Evolutionary conservation across 1,140 invertebrate genomes (phyloP).

Genomic region (Tetranychus cinnabarinus): DNA sequence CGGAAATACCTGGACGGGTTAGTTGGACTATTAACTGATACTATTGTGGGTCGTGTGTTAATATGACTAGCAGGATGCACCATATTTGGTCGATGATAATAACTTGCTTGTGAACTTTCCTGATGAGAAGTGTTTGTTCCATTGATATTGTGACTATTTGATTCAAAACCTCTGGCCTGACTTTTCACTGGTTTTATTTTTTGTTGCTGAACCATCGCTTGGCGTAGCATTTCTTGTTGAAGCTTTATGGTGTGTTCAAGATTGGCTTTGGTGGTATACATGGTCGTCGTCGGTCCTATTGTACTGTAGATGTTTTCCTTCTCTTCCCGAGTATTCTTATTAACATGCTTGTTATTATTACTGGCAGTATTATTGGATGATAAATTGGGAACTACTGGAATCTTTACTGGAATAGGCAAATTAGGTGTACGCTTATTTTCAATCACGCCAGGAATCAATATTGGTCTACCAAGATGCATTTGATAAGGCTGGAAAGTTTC

Average conservation of each 20-base stretch:
- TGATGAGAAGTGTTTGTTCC: background rate
- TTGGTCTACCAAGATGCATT: no score
- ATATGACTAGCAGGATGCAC: background rate
- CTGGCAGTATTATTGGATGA: no score
- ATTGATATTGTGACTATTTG: no score
- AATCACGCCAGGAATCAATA: background rate
- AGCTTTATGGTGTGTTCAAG: constrained; percentile 43
- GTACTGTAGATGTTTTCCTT: background rate
- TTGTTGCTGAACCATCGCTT: constrained; percentile 24
- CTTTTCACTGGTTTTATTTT: background rate
- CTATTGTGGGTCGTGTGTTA: background rate
- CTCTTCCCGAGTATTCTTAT: no score
- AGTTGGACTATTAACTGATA: background rate
- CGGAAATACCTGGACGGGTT: no score
- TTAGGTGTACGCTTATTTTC: background rate
- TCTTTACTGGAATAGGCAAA: no score
- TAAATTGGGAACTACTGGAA: background rate
- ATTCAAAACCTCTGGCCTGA: background rate
- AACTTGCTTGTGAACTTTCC: background rate
- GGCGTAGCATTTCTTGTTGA: constrained; percentile 41
- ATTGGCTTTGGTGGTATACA: constrained; percentile 48
- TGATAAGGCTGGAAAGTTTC: no score
- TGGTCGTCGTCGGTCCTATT: constrained; percentile 21
- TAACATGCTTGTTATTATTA: background rate
- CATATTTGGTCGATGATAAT: background rate